These are phyloP conservation scores for Ferrisia virgata DNA, from an alignment of 2,888 invertebrate genomes.

Conservation along the genomic window DNA sequence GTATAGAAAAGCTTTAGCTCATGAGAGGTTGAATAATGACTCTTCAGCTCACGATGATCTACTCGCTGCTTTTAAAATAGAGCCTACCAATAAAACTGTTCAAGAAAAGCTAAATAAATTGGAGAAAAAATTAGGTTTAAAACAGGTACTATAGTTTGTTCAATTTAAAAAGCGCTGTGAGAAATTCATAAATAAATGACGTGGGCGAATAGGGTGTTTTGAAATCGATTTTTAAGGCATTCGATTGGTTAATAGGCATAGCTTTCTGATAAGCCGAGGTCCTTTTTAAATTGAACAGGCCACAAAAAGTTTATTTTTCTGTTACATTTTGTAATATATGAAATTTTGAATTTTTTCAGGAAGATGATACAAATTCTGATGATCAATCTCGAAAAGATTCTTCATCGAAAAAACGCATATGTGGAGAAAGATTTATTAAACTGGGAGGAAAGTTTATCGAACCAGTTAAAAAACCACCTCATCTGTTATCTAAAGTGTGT, in stretches of 20 bases:
- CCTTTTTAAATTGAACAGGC: no score
- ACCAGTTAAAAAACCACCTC: conserved; percentile 59
- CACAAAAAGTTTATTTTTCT: background rate
- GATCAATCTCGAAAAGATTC: background rate
- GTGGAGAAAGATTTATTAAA: conserved; percentile 32
- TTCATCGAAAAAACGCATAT: background rate
- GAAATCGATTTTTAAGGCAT: no score
- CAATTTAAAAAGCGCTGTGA: no score
- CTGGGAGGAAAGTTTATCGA: conserved; percentile 5
- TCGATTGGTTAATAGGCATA: no score
- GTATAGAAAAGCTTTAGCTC: conserved; percentile 17
- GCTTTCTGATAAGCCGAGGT: no score
- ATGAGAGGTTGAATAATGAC: conserved; percentile 8
- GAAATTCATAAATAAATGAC: no score
- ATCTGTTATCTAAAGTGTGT: conserved; percentile 63
- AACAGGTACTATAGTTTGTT: no score
- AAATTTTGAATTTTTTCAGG: background rate
- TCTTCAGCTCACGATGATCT: conserved; percentile 31
- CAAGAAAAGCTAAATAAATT: conserved; percentile 13
- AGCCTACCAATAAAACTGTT: background rate
- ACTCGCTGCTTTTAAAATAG: conserved; percentile 19
- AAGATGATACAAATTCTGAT: background rate
- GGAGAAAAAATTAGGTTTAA: conserved; percentile 33
- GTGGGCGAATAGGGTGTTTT: no score
- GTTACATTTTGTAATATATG: background rate